Evolutionary conservation across 1,140 invertebrate species (phyloP).

Genomic region (Grapholita molesta): DNA sequence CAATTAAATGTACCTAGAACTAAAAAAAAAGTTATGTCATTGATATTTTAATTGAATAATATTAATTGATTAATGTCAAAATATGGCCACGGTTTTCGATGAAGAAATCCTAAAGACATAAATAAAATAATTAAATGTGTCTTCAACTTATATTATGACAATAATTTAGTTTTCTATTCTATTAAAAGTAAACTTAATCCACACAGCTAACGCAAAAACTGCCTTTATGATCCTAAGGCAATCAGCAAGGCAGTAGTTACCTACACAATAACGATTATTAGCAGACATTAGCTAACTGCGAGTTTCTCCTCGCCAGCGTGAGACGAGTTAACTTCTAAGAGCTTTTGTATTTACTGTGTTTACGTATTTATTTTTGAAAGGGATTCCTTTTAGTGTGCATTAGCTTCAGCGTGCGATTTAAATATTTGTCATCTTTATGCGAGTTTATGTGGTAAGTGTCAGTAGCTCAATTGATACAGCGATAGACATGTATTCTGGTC

Average conservation of each 20-base stretch:
- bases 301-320: conserved; percentile 3
- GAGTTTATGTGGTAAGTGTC: no score
- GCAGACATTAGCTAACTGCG: conserved; percentile 48
- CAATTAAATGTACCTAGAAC: no score
- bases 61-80: no score
- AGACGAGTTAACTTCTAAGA: conserved; percentile 9
- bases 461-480: no score
- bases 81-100: no score
- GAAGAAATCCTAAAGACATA: no score
- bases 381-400: not conserved
- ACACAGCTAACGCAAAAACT: conserved; percentile 48
- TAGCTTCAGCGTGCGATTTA: conserved; percentile 3
- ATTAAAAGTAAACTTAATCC: conserved; percentile 19
- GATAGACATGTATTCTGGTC: no score
- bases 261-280: conserved; percentile 64
- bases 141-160: not conserved
- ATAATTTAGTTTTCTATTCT: not conserved
- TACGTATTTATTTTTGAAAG: not conserved
- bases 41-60: no score
- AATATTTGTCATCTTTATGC: conserved; percentile 30
- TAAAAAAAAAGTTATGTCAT: no score
- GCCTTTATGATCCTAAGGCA: conserved; percentile 46
- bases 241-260: conserved; percentile 55
- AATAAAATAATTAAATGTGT: no score
- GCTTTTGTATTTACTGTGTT: conserved; percentile 15